Evolutionary conservation across 1,140 invertebrate species (phyloP).

Genomic region (Lepeophtheirus salmonis): DNA sequence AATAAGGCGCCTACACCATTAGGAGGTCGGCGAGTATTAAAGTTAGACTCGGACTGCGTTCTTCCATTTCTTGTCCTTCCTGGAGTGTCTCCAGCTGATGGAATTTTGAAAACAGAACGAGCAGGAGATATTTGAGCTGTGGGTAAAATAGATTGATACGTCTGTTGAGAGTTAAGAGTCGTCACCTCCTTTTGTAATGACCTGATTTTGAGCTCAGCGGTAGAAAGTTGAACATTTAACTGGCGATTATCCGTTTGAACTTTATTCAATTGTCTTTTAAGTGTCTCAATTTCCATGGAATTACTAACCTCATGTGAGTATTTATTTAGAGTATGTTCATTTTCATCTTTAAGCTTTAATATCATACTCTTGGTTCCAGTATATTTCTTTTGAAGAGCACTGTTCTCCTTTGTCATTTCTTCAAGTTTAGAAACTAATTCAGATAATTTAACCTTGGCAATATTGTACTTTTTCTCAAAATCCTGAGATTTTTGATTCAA

Average conservation of each 20-base stretch:
- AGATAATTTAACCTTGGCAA: neutral
- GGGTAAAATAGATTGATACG: neutral
- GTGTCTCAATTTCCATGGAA: neutral
- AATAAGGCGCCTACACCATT: conserved; percentile 5
- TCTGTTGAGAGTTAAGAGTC: neutral
- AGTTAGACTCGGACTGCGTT: conserved; percentile 2
- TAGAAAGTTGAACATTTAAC: neutral
- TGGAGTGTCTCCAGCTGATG: conserved; percentile 3
- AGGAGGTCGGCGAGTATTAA: neutral
- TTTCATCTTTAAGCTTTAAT: neutral
- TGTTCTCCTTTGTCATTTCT: neutral
- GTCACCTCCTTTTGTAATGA: neutral
- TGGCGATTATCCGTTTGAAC: neutral
- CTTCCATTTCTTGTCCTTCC: conserved; percentile 1
- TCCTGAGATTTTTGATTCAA: neutral
- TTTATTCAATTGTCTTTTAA: neutral
- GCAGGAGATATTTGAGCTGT: neutral
- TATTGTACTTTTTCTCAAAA: neutral
- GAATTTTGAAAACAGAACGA: conserved; percentile 3
- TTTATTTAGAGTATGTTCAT: no score
- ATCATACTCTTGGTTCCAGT: neutral
- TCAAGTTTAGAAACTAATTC: neutral
- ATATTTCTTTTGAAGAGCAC: neutral
- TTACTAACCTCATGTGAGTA: neutral
- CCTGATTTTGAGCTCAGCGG: neutral